A percentile compares a stretch with the other conserved stretches of the same genome.
These are phyloP conservation scores for Lytechinus pictus DNA, from an alignment of 35 echinoderm and acorn worm species.

Conservation along the genomic window DNA sequence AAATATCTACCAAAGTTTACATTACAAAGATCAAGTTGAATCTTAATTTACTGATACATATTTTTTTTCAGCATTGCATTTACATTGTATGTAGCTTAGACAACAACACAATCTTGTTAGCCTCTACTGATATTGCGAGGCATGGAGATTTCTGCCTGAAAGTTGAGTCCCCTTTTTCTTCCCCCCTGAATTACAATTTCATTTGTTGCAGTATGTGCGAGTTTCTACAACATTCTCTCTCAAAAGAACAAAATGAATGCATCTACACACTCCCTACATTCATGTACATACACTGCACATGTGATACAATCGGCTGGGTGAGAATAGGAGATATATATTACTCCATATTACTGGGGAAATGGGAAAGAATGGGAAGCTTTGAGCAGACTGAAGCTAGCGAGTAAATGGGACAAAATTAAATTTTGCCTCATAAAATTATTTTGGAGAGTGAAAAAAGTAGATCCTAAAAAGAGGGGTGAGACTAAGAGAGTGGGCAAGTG, in stretches of 20 bases:
- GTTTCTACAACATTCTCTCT: neutral
- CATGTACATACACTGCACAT: neutral
- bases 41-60: too few species aligned
- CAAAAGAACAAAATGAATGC: neutral
- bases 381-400: neutral
- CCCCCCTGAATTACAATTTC: neutral
- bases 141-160: too few species aligned
- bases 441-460: too few species aligned
- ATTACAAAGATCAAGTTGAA: too few species aligned
- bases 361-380: neutral
- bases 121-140: too few species aligned
- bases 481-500: too few species aligned
- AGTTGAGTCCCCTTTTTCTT: neutral
- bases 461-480: too few species aligned
- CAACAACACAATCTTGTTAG: too few species aligned
- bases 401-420: neutral
- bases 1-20: too few species aligned
- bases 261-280: neutral
- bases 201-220: neutral
- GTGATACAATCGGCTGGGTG: neutral
- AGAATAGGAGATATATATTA: neutral
- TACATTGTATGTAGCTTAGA: too few species aligned
- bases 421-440: neutral
- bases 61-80: too few species aligned
- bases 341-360: neutral